These are phyloP conservation scores for Leptodactylus fuscus DNA, from an alignment of 2,113 vertebrate genomes.

Conservation along the genomic window DNA sequence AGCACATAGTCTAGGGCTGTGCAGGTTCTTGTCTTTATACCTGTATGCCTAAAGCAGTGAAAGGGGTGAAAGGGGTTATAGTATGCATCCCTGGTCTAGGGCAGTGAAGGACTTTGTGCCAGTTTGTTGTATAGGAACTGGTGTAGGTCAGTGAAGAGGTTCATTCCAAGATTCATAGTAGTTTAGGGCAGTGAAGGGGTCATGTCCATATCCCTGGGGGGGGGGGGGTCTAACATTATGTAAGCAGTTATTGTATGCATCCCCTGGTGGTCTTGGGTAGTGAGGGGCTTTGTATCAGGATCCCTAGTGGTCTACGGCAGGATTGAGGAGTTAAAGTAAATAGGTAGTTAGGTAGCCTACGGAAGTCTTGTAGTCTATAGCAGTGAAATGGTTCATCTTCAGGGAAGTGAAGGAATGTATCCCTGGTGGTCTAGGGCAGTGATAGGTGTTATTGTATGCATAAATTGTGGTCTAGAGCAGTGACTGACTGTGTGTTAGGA, in stretches of 20 bases:
- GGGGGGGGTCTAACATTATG: no score
- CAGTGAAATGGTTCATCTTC: no score
- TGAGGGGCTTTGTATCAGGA: no score
- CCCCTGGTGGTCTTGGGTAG: no score
- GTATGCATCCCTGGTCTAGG: not conserved
- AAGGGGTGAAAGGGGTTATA: not conserved
- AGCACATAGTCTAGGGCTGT: no score
- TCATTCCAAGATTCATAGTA: not conserved
- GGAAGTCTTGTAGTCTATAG: no score
- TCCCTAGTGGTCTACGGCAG: not conserved
- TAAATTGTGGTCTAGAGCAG: not conserved
- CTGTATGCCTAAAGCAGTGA: not conserved
- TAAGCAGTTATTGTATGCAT: no score
- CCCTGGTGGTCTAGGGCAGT: not conserved
- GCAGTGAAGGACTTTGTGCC: not conserved
- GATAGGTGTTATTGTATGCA: not conserved
- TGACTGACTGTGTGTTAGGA: not conserved
- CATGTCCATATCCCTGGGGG: not conserved
- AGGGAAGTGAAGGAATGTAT: no score
- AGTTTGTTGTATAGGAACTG: no score
- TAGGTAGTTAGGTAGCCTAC: no score
- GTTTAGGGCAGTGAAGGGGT: not conserved
- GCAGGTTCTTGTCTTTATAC: not conserved
- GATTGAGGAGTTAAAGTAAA: no score
- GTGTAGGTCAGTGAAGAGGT: not conserved